These are phyloP conservation scores for Knipowitschia caucasica DNA, from an alignment of 2,797 vertebrate species.

Conservation along the genomic window DNA sequence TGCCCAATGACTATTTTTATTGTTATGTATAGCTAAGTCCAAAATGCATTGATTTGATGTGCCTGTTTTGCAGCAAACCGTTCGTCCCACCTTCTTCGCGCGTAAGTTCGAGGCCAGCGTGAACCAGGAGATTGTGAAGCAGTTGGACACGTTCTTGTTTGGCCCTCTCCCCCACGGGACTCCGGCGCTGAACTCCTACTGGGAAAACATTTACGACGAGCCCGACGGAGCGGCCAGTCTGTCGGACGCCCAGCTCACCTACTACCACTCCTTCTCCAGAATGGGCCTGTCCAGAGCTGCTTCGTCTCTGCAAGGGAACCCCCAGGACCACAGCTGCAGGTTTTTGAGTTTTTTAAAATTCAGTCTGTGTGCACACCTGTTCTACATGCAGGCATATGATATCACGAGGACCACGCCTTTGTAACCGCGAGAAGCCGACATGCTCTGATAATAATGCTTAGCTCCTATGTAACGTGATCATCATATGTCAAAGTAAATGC, in stretches of 20 bases:
- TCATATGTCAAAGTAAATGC: slow-evolving; percentile 28
- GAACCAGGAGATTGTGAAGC: slow-evolving; percentile 95
- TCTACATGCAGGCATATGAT: slow-evolving; percentile 14
- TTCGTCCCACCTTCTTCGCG: slow-evolving; percentile 95
- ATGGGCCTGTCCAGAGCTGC: slow-evolving; percentile 84
- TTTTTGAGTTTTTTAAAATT: slow-evolving; percentile 62
- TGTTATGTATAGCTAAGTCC: too few species aligned
- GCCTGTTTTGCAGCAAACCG: slow-evolving; percentile 82
- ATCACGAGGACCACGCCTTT: slow-evolving; percentile 18
- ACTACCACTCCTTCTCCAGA: slow-evolving; percentile 88
- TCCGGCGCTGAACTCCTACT: slow-evolving; percentile 86
- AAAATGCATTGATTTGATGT: too few species aligned
- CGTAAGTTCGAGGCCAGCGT: slow-evolving; percentile 97
- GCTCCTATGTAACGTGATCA: slow-evolving; percentile 17
- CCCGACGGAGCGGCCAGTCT: slow-evolving; percentile 84
- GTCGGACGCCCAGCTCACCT: slow-evolving; percentile 85
- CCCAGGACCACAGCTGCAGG: slow-evolving; percentile 89
- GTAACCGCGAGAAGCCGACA: slow-evolving; percentile 25
- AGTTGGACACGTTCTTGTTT: slow-evolving; percentile 90
- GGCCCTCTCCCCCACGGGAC: slow-evolving; percentile 84
- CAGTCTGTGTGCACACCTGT: slow-evolving; percentile 19
- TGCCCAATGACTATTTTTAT: too few species aligned
- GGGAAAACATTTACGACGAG: slow-evolving; percentile 93
- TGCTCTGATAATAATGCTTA: slow-evolving; percentile 28
- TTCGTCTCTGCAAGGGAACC: slow-evolving; percentile 77